Evolutionary conservation across 2,888 invertebrate genomes (phyloP), one percentile per base, ranked within the genome.

Genomic region (Drosophila limbata): DNA sequence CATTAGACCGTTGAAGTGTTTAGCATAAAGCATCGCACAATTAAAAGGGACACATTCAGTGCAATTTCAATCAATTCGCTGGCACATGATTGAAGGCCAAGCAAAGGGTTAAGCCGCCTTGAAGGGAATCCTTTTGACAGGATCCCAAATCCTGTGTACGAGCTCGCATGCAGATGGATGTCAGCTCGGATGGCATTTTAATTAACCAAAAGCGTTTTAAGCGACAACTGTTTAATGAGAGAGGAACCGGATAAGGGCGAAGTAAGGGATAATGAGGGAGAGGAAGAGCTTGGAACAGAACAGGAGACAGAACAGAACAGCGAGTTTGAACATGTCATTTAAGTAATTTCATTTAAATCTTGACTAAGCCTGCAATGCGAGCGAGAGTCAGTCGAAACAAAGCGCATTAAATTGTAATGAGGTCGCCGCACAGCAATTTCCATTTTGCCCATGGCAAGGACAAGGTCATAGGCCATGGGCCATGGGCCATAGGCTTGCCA

Each of bases 321-420:
- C 55, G 67, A 62, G 62, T 67, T 77, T 50, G 62, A 67, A 73
- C 75, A 75, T 77, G 73, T 75, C 75, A 73, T 77, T 75, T 57
- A 73, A 75, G 78, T 77, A 77, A 75, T 75, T 75, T 73, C 78
- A 81, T 81, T 83, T 81, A 81, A 86, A 86, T 84, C 84, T 73
- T 64, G 42, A 68, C 78, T 86, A 81, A 81, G 81, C 84, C 68
- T 52, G 73, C 80, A 56, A 55, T 69, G 63, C 42, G 48, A 51
- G 17, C 17, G 57, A 10, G 37, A 44, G 52, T 33, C 61, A 44
- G 52, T 33, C 61, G 60, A 52, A 71, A 60, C 82, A 87, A 87
- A 79, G 82, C 82, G 70, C 87, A 87, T 87, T 84, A 87, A 87
- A 87, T 84, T 81, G 81, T 84, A 87, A 78, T 81, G 84, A 74